A percentile compares a stretch with the other conserved stretches of the same genome.
phyloP scores from a whole-genome alignment of 2,797 vertebrate species.

The Luscinia luscinia region DNA sequence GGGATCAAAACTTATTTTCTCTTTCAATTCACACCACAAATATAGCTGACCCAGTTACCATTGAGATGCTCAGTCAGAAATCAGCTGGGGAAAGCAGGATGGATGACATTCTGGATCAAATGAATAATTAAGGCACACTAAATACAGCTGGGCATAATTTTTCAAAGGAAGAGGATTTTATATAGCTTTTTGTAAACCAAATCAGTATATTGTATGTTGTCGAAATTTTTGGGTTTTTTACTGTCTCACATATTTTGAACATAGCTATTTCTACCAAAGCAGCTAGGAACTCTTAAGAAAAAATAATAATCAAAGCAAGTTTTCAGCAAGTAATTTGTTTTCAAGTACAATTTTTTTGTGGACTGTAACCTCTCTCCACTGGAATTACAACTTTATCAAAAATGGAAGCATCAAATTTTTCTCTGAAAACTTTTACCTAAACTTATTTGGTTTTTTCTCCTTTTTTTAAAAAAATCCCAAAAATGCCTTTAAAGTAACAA shows the following conservation, averaged over 20 bases:
- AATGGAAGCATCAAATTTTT: neutral
- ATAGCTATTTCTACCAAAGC: neutral
- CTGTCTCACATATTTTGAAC: neutral
- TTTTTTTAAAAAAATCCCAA: fast-evolving
- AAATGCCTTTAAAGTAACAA: neutral
- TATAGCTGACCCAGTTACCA: constrained; percentile 49
- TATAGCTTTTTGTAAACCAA: neutral
- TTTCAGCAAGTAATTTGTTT: neutral
- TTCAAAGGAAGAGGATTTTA: constrained; percentile 37
- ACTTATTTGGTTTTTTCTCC: neutral
- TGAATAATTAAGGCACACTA: constrained; percentile 51
- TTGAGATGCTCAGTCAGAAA: constrained; percentile 30
- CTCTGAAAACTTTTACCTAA: neutral
- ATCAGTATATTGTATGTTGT: neutral
- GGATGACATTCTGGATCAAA: constrained; percentile 46
- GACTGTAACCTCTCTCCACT: neutral
- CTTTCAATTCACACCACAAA: constrained; percentile 44
- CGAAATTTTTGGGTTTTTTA: neutral
- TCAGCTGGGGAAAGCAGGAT: constrained; percentile 50
- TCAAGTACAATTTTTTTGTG: neutral
- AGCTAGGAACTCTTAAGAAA: neutral
- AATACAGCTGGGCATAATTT: constrained; percentile 48
- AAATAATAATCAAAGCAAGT: neutral
- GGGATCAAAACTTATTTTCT: constrained; percentile 22
- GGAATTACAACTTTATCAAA: neutral